These are phyloP conservation scores for Drosophila demipolita DNA, from an alignment of 2,888 invertebrate genomes.

Conservation along the genomic window DNA sequence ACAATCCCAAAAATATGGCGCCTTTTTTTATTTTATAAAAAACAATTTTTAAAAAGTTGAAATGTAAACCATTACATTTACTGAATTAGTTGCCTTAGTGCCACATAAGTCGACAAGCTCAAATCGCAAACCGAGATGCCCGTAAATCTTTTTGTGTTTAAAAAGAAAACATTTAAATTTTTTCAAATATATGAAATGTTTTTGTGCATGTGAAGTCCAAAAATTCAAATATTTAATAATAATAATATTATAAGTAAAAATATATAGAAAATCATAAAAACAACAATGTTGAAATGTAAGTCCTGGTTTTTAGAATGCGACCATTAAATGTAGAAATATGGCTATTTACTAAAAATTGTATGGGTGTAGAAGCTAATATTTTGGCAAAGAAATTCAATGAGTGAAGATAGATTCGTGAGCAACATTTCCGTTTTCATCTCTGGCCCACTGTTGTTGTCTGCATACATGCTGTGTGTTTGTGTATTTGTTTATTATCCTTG, in stretches of 20 bases:
- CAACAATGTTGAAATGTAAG: background rate
- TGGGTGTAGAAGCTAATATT: background rate
- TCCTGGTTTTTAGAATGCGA: background rate
- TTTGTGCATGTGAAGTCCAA: background rate
- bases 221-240: background rate
- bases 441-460: constrained; percentile 39
- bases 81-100: background rate
- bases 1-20: background rate
- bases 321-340: background rate
- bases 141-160: background rate
- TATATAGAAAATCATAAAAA: background rate
- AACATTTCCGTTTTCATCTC: background rate
- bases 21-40: background rate
- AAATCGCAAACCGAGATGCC: background rate
- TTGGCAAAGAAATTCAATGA: background rate
- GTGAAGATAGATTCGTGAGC: background rate
- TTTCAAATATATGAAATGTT: background rate
- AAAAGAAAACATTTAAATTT: background rate
- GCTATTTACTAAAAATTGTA: background rate
- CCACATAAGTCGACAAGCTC: background rate
- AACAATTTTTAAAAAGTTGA: background rate
- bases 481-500: constrained; percentile 74
- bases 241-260: background rate
- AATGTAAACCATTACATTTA: background rate
- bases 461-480: constrained; percentile 28